phyloP scores from a whole-genome alignment of 2,113 vertebrate genomes.

The Anser cygnoides region DNA sequence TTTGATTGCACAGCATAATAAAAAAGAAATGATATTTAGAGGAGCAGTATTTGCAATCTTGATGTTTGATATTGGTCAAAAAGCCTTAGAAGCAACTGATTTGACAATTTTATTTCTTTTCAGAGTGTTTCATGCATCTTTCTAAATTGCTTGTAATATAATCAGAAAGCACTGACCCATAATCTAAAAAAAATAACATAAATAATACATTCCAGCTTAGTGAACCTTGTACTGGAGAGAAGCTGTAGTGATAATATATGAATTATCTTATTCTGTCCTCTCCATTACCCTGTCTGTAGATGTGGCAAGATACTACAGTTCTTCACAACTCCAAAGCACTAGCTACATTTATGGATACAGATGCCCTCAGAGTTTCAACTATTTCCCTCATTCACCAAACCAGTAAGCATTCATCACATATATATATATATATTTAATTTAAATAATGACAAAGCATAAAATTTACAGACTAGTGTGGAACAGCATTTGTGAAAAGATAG shows the following conservation, averaged over 20 bases:
- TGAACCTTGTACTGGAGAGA: slow-evolving; percentile 13
- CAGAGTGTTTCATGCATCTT: neutral
- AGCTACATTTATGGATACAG: neutral
- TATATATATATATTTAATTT: neutral
- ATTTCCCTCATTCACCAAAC: slow-evolving; percentile 5
- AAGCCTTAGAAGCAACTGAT: neutral
- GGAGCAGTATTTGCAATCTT: neutral
- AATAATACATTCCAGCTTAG: slow-evolving; percentile 44
- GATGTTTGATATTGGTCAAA: slow-evolving; percentile 20
- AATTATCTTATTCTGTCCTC: slow-evolving; percentile 14
- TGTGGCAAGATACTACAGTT: neutral
- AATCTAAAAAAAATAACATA: slow-evolving; percentile 25
- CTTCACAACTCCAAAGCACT: slow-evolving; percentile 18
- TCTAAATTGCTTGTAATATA: slow-evolving; percentile 39
- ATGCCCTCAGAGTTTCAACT: slow-evolving; percentile 13
- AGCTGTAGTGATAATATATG: slow-evolving; percentile 4
- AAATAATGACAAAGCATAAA: neutral
- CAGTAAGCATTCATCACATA: neutral
- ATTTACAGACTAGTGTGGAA: neutral
- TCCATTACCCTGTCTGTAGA: slow-evolving; percentile 44
- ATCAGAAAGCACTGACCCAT: slow-evolving; percentile 45
- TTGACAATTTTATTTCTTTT: neutral
- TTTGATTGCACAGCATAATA: neutral
- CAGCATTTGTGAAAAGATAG: neutral
- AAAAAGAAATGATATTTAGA: neutral